Base-by-base conservation (phyloP, 2,888 invertebrate genomes). In the Drosophila robusta region DNA sequence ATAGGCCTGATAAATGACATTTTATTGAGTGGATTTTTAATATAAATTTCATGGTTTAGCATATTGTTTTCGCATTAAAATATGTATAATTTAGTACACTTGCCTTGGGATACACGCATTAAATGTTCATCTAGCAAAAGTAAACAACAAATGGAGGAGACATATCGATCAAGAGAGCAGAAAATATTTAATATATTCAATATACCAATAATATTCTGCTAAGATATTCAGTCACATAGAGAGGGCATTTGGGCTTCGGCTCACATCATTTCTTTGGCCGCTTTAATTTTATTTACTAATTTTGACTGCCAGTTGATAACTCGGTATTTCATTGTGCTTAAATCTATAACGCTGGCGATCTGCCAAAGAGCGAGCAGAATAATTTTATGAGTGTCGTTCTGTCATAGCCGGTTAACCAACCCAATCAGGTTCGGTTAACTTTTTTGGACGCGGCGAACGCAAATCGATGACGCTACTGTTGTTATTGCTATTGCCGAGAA, bases 361-460 rank as follows among this genome's bases (percentile, higher is more conserved):
- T 61, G 60, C 42, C 65, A 24, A 63, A 47, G 47, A 80, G 47
- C 47, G 42, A 74, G 60, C 61, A 58, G 77, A 80, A 80, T 78
- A 78, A 74, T 80, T 85, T 80, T 80, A 89, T 90, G 83, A 80
- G 76, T 83, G 81, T 79, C 75, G 80, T 84, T 90, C 75, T 82
- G 73, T 69, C 70, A 54, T 68, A 91, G 84, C 90, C 90, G 90
- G 91, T 91, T 89, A 78, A 66, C 80, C 84, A 75, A 73, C 80
- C 67, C 84, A 89, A 84, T 85, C 83, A 87, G 83, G 87, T 89
- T 83, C 87, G 77, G 70, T 72, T 76, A 54, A 66, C 61, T 64
- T 85, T 82, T 74, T 75, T 66, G 51, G 57, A 54, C 29, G 8
- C 29, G 29, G 9, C 29, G 29, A 29, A 50, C 22, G 46, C 42